Base-by-base conservation (phyloP, 2,797 vertebrate genomes). In the Eulemur albifrons region DNA sequence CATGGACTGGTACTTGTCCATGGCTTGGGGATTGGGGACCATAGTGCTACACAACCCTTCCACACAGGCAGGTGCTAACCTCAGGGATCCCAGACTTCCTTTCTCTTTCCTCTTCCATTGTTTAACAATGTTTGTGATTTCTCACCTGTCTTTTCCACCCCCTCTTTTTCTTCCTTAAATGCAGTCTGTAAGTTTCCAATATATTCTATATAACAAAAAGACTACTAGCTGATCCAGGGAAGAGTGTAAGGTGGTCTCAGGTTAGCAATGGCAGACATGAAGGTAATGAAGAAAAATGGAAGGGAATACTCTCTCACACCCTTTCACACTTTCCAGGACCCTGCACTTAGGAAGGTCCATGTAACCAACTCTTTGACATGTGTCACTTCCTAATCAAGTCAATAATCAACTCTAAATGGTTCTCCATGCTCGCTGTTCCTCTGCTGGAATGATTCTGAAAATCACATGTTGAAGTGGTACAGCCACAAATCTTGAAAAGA, bases 61-160 rank as follows among this genome's bases (percentile, higher is more conserved):
- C 14, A 21, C 14, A 4, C 4, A 13, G 1, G 45, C 12, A 48
- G 15, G 0, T 0, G 1, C 8, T 70, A 4, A 23, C 18, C 20
- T 21, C 1, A 5, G 27, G 52, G 8, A 7, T 45, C 40, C 65
- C 18, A 23, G 7, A 32, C 38, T n/a, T 18, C 43, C 27, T 30
- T 30, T 12, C 32, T 13, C 17, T 25, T 14, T 6, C 21, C 15
- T 15, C 7, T 65, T 12, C 21, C 30, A 13, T 15, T 48, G 7
- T 4, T 75, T 43, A 76, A 32, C 75, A 76, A 57, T 15, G n/a
- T 5, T 43, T 54, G 10, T 11, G 4, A 38, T 57, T 73, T 20
- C 65, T 75, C 25, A 9, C 18, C 17, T 69, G 50, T 23, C 4
- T 89, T 70, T 32, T 9, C 1, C 21, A 13, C 2, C 3, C 17